phyloP scores from a whole-genome alignment of 2,888 invertebrate species.

The Zygogramma bicolorata region DNA sequence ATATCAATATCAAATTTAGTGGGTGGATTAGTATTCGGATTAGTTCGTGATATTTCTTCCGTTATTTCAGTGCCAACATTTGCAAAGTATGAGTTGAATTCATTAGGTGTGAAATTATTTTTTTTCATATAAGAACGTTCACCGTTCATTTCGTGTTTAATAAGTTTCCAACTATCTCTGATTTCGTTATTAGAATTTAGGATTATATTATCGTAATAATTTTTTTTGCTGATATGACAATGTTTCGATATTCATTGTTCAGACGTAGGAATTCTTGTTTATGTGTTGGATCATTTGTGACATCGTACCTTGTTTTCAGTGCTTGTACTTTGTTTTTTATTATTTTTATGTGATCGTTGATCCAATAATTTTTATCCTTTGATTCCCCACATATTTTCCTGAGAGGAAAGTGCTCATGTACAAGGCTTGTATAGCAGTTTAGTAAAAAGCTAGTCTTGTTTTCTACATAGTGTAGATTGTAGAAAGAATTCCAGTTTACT shows the following conservation, averaged over 20 bases:
- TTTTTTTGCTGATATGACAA: conserved; percentile 8
- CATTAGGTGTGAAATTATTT: too few relatives aligned
- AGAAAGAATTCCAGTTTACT: background rate
- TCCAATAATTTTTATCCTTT: background rate
- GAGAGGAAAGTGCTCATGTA: background rate
- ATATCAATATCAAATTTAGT: background rate
- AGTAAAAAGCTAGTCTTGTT: background rate
- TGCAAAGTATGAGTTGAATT: too few relatives aligned
- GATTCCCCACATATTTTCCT: background rate
- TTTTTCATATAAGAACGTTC: too few relatives aligned
- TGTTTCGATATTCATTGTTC: background rate
- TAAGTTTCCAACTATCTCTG: background rate
- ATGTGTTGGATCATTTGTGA: too few relatives aligned
- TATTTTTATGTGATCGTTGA: too few relatives aligned
- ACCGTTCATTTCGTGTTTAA: background rate
- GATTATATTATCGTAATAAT: background rate
- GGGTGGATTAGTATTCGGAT: too few relatives aligned
- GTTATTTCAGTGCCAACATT: too few relatives aligned
- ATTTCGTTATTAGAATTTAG: conserved; percentile 1
- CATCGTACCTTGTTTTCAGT: too few relatives aligned
- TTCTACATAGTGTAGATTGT: background rate
- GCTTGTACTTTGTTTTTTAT: too few relatives aligned
- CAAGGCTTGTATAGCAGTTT: background rate
- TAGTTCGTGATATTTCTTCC: too few relatives aligned
- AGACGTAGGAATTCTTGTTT: background rate